Evolutionary conservation across 2,888 invertebrate genomes (phyloP), one percentile per base, ranked within the genome.

Genomic region (Steinernema scapterisci): DNA sequence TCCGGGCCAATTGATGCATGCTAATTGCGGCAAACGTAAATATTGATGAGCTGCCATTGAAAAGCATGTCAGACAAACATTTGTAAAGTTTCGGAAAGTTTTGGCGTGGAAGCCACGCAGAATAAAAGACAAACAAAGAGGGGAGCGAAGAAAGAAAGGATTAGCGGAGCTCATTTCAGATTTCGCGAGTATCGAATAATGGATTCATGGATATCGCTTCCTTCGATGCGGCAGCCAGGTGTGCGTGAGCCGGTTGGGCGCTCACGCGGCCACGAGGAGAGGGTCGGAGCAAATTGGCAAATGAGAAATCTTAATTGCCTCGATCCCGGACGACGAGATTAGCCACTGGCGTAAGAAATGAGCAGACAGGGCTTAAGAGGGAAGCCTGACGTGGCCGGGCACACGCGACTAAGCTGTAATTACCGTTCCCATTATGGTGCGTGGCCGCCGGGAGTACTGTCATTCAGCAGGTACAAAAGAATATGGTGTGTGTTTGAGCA

Each of bases 121-220:
- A 13, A 63, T 5, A 16, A 27, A 21, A 11, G 23, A 21, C 25
- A 19, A 19, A 27, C 63, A 63, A 31, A 63, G 16, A 31, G 27
- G 16, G 13, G 16, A 63, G 3, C 27, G 63, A 52, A n/a, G 52
- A n/a, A 21, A 9, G 38, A 38, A 38, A 38, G 38, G 38, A 38
- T 6, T 38, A 38, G 38, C 38, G 38, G 38, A 38, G 38, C 38
- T 38, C 38, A 38, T 38, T 38, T 38, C 9, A 38, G 38, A 38
- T 38, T 38, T 38, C 5, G 38, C 3, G 38, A 38, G 38, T 38
- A 38, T 38, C 38, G 38, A 27, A 63, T 63, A 63, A 63, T 63
- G 63, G 63, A 63, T 63, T 63, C 63, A 63, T 63, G 63, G 63
- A 63, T 63, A 63, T 63, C 31, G 63, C 38, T 27, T 31, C 63